Evolutionary conservation across 2,797 vertebrate species (phyloP), one percentile per base, ranked within the genome.

Genomic region (Rhadinocentrus ornatus): DNA sequence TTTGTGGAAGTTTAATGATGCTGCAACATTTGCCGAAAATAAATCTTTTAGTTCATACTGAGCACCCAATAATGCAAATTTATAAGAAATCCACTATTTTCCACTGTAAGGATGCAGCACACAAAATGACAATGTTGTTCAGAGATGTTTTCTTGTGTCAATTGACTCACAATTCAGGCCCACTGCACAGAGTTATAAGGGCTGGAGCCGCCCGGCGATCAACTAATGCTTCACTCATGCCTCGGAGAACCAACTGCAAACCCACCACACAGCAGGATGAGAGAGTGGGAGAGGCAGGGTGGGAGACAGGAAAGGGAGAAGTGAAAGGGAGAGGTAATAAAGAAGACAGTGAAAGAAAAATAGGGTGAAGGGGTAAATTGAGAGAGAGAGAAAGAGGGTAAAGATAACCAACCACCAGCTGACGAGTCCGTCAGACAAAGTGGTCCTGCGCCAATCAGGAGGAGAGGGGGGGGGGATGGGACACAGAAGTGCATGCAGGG

Each of bases 101-200:
- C 65, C 82, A 78, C 85, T 83, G 81, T 77, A 50, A 78, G 89
- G 66, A 90, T 89, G 88, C 88, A 90, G 86, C 87, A 88, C 18
- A 59, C 66, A 84, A 82, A 80, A 83, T 77, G 77, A 88, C 56
- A 87, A 55, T 82, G 87, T 87, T 80, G 46, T 53, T 87, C 34
- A 81, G 53, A 87, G 59, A 86, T 73, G 39, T 71, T 85, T 78
- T 84, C 78, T 84, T 71, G 86, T 86, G 88, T 91, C 8, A 74
- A 77, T 86, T 88, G 85, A 99, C 97, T 99, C 97, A 99, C 97
- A 98, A 98, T 98, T 99, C 96, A 89, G 98, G 97, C 95, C 97
- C 97, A 98, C 96, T 97, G 97, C 97, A 99, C 95, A 99, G 97
- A 95, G 97, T 96, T 94, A 99, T 98, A 95, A 99, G 97, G 93